phyloP scores from a whole-genome alignment of 2,888 invertebrate species.

The Beris chalybata region DNA sequence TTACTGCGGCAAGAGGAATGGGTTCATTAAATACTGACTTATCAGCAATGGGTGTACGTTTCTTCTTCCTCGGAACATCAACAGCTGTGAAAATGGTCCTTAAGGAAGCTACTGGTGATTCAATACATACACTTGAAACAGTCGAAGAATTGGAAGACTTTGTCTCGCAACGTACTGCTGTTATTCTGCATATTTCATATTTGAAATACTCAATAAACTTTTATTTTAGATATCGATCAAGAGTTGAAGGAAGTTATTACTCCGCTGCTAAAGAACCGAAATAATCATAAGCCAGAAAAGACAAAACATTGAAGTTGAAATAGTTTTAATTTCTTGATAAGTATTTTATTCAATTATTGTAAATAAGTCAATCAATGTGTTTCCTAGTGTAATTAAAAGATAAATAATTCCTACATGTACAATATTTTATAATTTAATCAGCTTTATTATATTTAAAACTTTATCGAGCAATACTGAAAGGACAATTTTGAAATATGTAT shows the following conservation, averaged over 20 bases:
- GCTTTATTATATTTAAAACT: neutral
- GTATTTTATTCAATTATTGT: neutral
- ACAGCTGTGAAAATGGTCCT: conserved; percentile 50
- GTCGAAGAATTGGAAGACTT: conserved; percentile 49
- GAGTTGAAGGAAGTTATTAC: conserved; percentile 29
- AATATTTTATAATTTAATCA: neutral
- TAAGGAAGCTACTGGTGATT: conserved; percentile 51
- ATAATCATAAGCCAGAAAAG: conserved; percentile 12
- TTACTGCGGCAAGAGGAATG: conserved; percentile 84
- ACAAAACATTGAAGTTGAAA: conserved; percentile 6
- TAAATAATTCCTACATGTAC: too few species aligned
- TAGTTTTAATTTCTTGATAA: neutral
- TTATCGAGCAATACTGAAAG: too few species aligned
- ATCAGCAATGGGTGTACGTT: conserved; percentile 68
- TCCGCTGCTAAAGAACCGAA: conserved; percentile 22
- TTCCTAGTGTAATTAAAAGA: too few species aligned
- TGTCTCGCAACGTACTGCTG: conserved; percentile 47
- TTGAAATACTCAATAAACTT: neutral
- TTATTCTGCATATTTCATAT: neutral
- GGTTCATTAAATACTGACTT: conserved; percentile 75
- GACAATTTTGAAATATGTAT: too few species aligned
- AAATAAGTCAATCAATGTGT: too few species aligned
- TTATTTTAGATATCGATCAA: conserved; percentile 11
- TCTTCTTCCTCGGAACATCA: conserved; percentile 64
- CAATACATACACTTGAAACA: conserved; percentile 48